phyloP scores from a whole-genome alignment of 2,888 invertebrate genomes.

The Ceriagrion tenellum region DNA sequence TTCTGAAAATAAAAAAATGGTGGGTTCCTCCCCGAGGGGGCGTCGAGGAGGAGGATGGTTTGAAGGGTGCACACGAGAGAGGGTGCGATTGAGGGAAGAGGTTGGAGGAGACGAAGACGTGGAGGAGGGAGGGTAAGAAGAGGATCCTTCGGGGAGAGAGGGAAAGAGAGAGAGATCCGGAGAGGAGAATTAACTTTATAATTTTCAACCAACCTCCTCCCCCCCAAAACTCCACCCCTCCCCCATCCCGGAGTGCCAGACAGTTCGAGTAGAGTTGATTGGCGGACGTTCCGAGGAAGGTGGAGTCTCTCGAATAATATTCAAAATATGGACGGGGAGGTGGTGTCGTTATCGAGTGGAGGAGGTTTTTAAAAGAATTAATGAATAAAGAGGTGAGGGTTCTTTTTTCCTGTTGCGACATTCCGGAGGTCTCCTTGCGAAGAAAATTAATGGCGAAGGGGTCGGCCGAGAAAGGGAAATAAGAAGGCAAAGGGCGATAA shows the following conservation, averaged over 20 bases:
- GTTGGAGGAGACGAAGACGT: background rate
- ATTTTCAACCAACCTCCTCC: background rate
- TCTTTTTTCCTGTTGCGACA: background rate
- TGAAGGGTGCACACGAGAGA: background rate
- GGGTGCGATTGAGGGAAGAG: background rate
- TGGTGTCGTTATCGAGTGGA: background rate
- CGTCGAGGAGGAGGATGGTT: background rate
- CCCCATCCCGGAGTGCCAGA: background rate
- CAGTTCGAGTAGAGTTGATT: background rate
- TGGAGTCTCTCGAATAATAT: conserved; percentile 12
- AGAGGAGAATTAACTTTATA: conserved; percentile 21
- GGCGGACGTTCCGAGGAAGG: background rate
- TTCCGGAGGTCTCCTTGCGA: background rate
- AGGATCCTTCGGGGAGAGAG: background rate
- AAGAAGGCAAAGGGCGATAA: background rate
- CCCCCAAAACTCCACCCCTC: too few species aligned
- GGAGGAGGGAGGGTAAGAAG: background rate
- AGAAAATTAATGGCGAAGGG: background rate
- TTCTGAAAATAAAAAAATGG: background rate
- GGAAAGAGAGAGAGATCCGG: background rate
- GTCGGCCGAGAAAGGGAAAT: conserved; percentile 12
- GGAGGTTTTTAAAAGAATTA: background rate
- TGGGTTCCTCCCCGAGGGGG: background rate
- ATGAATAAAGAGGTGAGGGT: background rate
- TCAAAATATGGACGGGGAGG: background rate